These are phyloP conservation scores for Panagrolaimus sp. DNA, from an alignment of 1,140 invertebrate genomes.

Conservation along the genomic window DNA sequence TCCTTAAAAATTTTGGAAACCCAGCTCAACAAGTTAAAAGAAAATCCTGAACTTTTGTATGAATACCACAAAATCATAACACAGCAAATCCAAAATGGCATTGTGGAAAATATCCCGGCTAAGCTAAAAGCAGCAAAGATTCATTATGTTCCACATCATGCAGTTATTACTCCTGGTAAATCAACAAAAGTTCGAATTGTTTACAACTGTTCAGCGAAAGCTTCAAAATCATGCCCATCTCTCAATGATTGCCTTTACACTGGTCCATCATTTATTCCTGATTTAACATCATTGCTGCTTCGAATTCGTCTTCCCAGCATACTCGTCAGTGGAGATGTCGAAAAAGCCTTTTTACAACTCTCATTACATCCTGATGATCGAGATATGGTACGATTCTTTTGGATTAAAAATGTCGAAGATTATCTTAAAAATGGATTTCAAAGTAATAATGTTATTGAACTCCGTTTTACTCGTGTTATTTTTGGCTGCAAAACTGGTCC, in stretches of 20 bases:
- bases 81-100: too few species aligned
- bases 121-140: too few species aligned
- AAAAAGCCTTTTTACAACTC: constrained; percentile 30
- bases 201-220: constrained; percentile 57
- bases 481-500: background rate
- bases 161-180: constrained; percentile 41
- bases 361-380: constrained; percentile 17
- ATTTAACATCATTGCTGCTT: constrained; percentile 22
- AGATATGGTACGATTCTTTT: constrained; percentile 23
- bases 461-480: background rate
- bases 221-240: constrained; percentile 31
- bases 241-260: constrained; percentile 55
- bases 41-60: too few species aligned
- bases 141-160: constrained; percentile 61
- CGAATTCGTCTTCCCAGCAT: constrained; percentile 24
- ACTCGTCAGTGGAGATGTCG: constrained; percentile 19
- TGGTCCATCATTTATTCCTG: constrained; percentile 23
- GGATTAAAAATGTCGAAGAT: constrained; percentile 20
- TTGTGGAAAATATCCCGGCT: too few species aligned
- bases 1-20: too few species aligned
- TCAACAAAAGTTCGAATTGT: constrained; percentile 50
- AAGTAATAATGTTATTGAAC: background rate
- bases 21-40: too few species aligned
- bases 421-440: background rate
- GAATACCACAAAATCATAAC: too few species aligned